Base-by-base conservation (phyloP, 2,888 invertebrate species). In the Phragmatobia fuliginosa region DNA sequence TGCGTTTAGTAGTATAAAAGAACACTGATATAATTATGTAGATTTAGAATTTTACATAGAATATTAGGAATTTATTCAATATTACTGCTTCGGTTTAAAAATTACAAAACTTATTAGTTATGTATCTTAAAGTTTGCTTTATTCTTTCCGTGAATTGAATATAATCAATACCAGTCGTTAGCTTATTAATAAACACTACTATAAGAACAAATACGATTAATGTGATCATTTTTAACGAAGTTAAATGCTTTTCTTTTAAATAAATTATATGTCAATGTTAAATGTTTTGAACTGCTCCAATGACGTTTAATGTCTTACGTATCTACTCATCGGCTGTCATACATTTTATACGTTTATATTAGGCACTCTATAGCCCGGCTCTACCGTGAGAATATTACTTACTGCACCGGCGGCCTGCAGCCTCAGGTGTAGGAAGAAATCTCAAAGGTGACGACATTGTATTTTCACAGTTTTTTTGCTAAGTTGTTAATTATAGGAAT, bases 371-470 rank as follows among this genome's bases (percentile, higher is more conserved):
- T 75, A 64, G 65, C 73, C 63, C 49, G 72, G 41, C 73, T 72
- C 69, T 66, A 75, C 66, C 87, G 87, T 87, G 87, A 78, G 87
- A 87, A 73, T 79, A 72, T 76, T 75, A 77, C 80, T 76, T 75
- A 77, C 80, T 75, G 79, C 66, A 77, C 74, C 71, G 72, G 69
- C 66, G 78, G 74, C 74, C 73, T 79, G 74, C 78, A 78, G 73
- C 72, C 73, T 79, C 74, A 75, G 70, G 71, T 67, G 16, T 79
- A 76, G 78, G 83, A 88, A 83, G 82, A 86, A 85, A 85, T 83
- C 78, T 73, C 74, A 81, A 86, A 78, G 74, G 81, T 83, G 81
- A 74, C 84, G 83, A 83, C 83, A 86, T 83, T 83, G 78, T 79
- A 76, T 83, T 75, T 77, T 78, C 76, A 70, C 78, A 79, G 79